phyloP scores from a whole-genome alignment of 2,797 vertebrate species.

The Phalanger gymnotis region DNA sequence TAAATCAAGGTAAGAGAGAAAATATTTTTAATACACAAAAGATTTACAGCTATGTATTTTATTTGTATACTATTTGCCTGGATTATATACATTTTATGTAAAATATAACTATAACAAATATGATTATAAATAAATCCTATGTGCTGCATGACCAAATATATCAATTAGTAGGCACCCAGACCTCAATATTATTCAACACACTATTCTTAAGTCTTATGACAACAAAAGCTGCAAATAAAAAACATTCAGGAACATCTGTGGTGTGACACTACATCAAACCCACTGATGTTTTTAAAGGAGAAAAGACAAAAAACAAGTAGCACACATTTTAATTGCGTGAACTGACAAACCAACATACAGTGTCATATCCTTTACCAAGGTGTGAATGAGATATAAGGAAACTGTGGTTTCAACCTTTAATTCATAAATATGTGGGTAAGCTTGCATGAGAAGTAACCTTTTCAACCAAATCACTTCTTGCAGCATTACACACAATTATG shows the following conservation, averaged over 20 bases:
- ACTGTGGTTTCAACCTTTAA: constrained; percentile 73
- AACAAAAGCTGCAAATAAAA: background rate
- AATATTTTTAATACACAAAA: constrained; percentile 42
- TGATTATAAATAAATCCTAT: background rate
- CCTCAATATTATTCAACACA: constrained; percentile 42
- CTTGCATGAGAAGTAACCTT: background rate
- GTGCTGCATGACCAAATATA: background rate
- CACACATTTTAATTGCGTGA: constrained; percentile 61
- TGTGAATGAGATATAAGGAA: constrained; percentile 79
- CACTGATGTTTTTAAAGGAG: constrained; percentile 67
- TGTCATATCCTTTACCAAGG: constrained; percentile 69
- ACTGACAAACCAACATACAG: constrained; percentile 52
- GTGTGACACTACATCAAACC: constrained; percentile 68
- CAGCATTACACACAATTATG: constrained; percentile 20
- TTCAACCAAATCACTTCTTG: background rate
- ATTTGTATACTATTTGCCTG: background rate
- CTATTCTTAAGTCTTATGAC: constrained; percentile 4
- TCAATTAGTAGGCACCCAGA: background rate
- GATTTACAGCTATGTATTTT: constrained; percentile 39
- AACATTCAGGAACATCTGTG: constrained; percentile 59
- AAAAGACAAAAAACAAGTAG: constrained; percentile 51
- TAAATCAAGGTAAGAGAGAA: constrained; percentile 36
- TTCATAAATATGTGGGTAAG: constrained; percentile 68
- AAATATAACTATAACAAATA: background rate
- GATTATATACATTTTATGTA: background rate